Conservation (phyloP, 2,888 invertebrate genomes). For the Nemapogon koenigi region DNA sequence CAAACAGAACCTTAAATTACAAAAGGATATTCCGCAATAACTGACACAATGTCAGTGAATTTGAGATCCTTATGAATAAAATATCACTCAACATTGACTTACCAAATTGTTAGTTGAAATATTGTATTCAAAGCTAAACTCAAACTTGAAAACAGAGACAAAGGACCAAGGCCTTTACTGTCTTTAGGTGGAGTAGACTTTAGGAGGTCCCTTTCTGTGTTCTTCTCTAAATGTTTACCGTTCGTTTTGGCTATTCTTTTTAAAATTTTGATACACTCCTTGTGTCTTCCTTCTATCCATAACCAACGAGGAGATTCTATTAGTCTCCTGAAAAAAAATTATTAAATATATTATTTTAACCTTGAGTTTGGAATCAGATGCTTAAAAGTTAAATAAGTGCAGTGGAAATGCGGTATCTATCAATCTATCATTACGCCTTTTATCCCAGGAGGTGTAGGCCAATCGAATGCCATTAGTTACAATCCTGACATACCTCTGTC, state of each 20-base stretch:
- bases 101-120: slow-evolving; percentile 64
- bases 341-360: slow-evolving; percentile 1
- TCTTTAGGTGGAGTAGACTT: slow-evolving; percentile 26
- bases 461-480: too few relatives aligned
- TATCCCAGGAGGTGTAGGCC: too few relatives aligned
- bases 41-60: too few relatives aligned
- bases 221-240: slow-evolving; percentile 41
- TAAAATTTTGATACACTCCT: slow-evolving; percentile 51
- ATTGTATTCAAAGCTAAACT: slow-evolving; percentile 60
- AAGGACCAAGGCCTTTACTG: slow-evolving; percentile 47
- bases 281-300: slow-evolving; percentile 54
- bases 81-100: too few relatives aligned
- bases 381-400: too few relatives aligned
- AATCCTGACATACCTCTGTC: too few relatives aligned
- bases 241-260: slow-evolving; percentile 63
- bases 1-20: too few relatives aligned
- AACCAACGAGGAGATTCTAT: slow-evolving; percentile 73
- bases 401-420: too few relatives aligned
- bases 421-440: too few relatives aligned
- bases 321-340: slow-evolving; percentile 47
- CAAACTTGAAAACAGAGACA: slow-evolving; percentile 63
- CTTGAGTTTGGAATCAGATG: too few relatives aligned
- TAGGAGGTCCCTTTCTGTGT: slow-evolving; percentile 36
- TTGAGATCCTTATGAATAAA: too few relatives aligned
- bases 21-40: too few relatives aligned